Evolutionary conservation across 23 tunicate genomes (phyloP).

Genomic region (Halocynthia roretzi): DNA sequence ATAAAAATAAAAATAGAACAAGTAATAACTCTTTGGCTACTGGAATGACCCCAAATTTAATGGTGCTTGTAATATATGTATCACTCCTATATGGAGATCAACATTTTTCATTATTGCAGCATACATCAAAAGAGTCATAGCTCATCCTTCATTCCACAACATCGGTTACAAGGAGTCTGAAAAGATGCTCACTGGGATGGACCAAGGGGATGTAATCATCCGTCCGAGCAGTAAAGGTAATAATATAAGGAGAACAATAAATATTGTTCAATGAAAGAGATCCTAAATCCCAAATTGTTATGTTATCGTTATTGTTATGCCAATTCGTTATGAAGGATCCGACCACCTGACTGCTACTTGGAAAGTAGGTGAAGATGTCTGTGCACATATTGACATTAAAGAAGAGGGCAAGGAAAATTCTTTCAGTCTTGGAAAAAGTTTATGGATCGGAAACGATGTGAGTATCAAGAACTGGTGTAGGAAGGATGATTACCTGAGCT

Average conservation of each 20-base stretch:
- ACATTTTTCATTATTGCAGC: conserved; percentile 23
- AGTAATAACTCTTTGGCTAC: conserved; percentile 25
- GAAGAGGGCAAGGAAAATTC: conserved; percentile 92
- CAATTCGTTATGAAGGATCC: conserved; percentile 46
- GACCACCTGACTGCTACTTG: conserved; percentile 94
- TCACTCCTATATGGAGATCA: neutral
- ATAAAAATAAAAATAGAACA: conserved; percentile 71
- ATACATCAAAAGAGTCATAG: conserved; percentile 94
- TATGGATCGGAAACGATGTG: conserved; percentile 91
- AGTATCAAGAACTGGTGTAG: neutral
- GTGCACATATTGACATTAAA: conserved; percentile 82
- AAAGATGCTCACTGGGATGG: conserved; percentile 64
- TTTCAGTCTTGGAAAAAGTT: conserved; percentile 85
- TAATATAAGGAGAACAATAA: neutral
- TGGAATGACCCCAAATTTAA: neutral
- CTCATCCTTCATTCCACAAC: conserved; percentile 89
- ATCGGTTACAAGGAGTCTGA: conserved; percentile 83
- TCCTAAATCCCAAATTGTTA: neutral
- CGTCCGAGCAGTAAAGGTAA: conserved; percentile 94
- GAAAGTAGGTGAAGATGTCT: conserved; percentile 81
- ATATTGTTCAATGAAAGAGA: neutral
- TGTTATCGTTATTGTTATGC: too few relatives aligned
- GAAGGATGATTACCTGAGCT: too few relatives aligned
- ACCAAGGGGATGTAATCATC: conserved; percentile 87
- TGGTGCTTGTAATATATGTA: neutral